Percentiles rank a stretch among this genome's conserved stretches.
phyloP scores from a whole-genome alignment of 2,113 vertebrate genomes.

The Ptilorrhoa leucosticta region DNA sequence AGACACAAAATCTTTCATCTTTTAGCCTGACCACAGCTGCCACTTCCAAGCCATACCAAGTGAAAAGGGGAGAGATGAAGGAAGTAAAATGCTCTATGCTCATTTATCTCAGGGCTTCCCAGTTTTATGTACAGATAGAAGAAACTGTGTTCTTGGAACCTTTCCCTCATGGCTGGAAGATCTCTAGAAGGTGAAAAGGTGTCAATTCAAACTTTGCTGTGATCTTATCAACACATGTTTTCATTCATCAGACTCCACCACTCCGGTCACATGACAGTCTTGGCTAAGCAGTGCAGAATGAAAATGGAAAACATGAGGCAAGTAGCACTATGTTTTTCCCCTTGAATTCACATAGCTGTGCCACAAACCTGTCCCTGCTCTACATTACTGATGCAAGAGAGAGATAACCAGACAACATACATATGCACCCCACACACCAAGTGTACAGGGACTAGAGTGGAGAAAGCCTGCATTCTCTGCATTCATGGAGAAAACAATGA shows the following conservation, averaged over 20 bases:
- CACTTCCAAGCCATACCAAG: neutral
- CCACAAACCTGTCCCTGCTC: neutral
- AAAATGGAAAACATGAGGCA: neutral
- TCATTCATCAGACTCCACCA: neutral
- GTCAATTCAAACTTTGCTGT: neutral
- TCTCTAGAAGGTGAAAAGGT: neutral
- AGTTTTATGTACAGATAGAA: neutral
- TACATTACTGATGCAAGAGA: neutral
- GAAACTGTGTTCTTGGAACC: neutral
- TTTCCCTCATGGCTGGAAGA: neutral
- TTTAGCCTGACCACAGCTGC: neutral
- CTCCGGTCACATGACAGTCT: neutral
- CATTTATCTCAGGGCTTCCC: neutral
- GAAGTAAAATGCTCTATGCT: neutral
- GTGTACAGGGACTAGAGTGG: neutral
- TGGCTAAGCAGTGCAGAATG: neutral
- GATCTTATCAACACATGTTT: neutral
- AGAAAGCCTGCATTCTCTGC: neutral
- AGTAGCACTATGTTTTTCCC: neutral
- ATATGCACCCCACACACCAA: fast-evolving
- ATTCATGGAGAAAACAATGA: neutral
- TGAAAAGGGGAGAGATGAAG: neutral
- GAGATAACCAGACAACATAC: neutral
- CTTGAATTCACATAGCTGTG: neutral
- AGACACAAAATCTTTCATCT: neutral